Evolutionary conservation across 2,888 invertebrate genomes (phyloP), one percentile per base, ranked within the genome.

Genomic region (Ctena decussata): DNA sequence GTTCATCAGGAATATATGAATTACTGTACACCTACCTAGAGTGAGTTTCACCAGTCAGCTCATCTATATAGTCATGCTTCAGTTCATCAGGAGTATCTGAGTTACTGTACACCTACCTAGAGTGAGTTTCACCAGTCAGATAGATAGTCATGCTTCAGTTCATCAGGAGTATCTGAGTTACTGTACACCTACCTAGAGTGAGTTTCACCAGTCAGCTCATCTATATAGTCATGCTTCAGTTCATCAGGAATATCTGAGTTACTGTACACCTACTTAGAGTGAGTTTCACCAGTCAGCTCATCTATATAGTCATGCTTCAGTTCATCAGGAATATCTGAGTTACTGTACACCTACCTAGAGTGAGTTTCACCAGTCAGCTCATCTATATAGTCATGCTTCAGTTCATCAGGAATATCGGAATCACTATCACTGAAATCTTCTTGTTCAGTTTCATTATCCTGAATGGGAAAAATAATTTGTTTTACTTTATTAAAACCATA

Each of bases 231-330:
- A 72, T 97, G 96, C 91, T 97, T 97, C 30, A 98, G 94, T 93
- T 98, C 98, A 60, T 97, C 97, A 0, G 96, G 95, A 76, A 96
- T 93, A 87, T 96, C 96, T 49, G 94, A 95, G 81, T 96, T 95
- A 84, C 95, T 95, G 83, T 95, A 69, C 69, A 81, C 41, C 32
- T 80, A 94, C 93, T 91, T 93, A 85, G 92, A 91, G 72, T 91
- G 91, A 46, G 93, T 92, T 82, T 96, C 96, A 24, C 96, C 96
- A 1, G 95, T 95, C 46, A 96, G 85, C 81, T 98, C 98, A 85
- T 98, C 97, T 0, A 97, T 97, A 92, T 96, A 97, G 93, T 98
- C 98, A 72, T 97, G 96, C 91, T 97, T 97, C 30, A 98, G 94
- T 93, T 98, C 98, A 60, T 97, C 97, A 0, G 96, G 95, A 76